phyloP scores from a whole-genome alignment of 1,140 invertebrate species.

The Eciton burchellii region DNA sequence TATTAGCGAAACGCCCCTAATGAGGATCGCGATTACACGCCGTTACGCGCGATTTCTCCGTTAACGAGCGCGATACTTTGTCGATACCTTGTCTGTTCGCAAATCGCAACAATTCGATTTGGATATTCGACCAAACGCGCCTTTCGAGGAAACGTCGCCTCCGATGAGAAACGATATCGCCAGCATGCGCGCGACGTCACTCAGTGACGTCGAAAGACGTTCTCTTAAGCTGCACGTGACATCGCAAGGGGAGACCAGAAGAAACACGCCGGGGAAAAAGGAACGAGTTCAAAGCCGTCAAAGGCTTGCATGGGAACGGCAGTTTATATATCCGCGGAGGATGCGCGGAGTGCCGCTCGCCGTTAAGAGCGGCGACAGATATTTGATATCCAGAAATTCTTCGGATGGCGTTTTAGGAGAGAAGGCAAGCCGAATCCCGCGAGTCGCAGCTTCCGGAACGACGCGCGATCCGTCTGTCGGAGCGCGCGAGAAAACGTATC shows the following conservation, averaged over 20 bases:
- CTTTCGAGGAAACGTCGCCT: no score
- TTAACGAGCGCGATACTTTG: not conserved
- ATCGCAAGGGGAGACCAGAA: constrained; percentile 32
- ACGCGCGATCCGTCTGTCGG: constrained; percentile 1
- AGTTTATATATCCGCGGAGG: constrained; percentile 18
- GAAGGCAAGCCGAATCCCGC: not conserved
- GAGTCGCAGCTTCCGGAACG: not conserved
- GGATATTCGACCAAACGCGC: no score
- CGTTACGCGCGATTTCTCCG: not conserved
- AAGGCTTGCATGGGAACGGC: constrained; percentile 11
- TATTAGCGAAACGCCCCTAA: not conserved
- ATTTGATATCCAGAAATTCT: constrained; percentile 38
- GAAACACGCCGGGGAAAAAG: constrained; percentile 20
- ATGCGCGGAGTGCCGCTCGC: constrained; percentile 12
- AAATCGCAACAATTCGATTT: no score
- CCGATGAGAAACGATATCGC: not conserved
- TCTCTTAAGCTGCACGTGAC: constrained; percentile 34
- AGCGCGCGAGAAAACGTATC: not conserved
- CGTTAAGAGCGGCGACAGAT: constrained; percentile 9
- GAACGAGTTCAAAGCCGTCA: constrained; percentile 22
- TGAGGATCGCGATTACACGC: not conserved
- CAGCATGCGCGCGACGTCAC: not conserved
- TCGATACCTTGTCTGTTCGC: no score
- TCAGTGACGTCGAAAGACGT: not conserved
- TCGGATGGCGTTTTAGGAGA: not conserved